Evolutionary conservation across 1,140 invertebrate species (phyloP).

Genomic region (Temnothorax longispinosus): DNA sequence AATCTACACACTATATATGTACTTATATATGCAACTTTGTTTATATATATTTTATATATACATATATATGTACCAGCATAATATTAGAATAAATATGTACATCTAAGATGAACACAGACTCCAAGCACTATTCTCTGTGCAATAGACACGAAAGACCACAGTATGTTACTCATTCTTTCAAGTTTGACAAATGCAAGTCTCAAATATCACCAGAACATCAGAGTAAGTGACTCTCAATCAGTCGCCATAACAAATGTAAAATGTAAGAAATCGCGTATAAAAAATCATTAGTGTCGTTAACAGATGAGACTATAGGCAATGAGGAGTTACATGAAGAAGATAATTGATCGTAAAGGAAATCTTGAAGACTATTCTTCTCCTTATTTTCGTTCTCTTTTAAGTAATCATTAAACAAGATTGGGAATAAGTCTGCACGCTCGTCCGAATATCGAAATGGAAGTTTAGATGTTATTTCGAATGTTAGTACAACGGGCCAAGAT

Average conservation of each 20-base stretch:
- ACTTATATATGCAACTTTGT: not conserved
- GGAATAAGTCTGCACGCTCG: not conserved
- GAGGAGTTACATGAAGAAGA: conserved; percentile 24
- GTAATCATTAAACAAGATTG: not conserved
- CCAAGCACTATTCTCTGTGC: conserved; percentile 24
- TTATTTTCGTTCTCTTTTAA: not conserved
- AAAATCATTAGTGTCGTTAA: conserved; percentile 77
- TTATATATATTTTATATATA: not conserved
- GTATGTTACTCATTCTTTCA: conserved; percentile 56
- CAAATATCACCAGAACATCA: conserved; percentile 79
- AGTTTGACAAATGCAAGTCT: conserved; percentile 46
- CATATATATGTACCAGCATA: not conserved
- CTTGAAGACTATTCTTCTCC: not conserved
- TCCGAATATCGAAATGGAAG: conserved; percentile 50
- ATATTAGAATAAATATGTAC: conserved; percentile 17
- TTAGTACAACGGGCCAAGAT: conserved; percentile 63
- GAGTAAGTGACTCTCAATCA: conserved; percentile 82
- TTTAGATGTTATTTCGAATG: conserved; percentile 61
- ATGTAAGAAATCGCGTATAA: conserved; percentile 38
- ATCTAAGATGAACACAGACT: conserved; percentile 38
- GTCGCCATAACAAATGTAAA: conserved; percentile 46
- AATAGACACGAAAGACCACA: conserved; percentile 29
- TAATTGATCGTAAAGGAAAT: not conserved
- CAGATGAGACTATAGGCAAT: conserved; percentile 14
- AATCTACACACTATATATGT: not conserved